Evolutionary conservation across 1,140 invertebrate species (phyloP).

Genomic region (Wiebesia pumilae): DNA sequence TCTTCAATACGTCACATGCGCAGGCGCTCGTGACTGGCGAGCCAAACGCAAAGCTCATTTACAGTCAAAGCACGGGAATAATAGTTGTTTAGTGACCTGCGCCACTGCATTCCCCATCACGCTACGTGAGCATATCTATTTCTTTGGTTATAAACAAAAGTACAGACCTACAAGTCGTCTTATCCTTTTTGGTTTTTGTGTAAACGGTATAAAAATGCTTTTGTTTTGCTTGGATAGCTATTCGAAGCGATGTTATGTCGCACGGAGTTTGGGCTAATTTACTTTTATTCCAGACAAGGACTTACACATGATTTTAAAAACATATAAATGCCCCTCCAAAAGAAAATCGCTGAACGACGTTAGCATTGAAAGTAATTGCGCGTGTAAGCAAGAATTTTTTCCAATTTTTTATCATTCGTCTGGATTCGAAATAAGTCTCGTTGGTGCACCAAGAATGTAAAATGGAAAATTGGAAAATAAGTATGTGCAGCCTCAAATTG

Average conservation of each 20-base stretch:
- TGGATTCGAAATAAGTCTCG: not conserved
- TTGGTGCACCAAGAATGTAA: not conserved
- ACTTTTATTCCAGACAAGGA: too few relatives aligned
- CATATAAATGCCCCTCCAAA: too few relatives aligned
- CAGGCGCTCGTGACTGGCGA: constrained; percentile 20
- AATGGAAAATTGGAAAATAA: not conserved
- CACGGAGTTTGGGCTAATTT: too few relatives aligned
- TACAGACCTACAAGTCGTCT: not conserved
- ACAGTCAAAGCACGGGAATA: constrained; percentile 35
- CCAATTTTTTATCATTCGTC: not conserved
- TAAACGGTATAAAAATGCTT: not conserved
- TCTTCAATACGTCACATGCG: constrained; percentile 9
- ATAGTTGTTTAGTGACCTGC: constrained; percentile 42
- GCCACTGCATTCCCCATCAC: constrained; percentile 1
- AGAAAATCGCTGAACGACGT: too few relatives aligned
- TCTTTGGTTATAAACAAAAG: not conserved
- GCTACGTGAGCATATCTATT: constrained; percentile 9
- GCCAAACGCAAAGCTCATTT: constrained; percentile 33
- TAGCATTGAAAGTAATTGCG: not conserved
- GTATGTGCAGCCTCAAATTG: not conserved
- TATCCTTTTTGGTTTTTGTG: not conserved
- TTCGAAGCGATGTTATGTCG: too few relatives aligned
- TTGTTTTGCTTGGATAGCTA: not conserved
- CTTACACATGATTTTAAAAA: too few relatives aligned
- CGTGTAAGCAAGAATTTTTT: not conserved